Base-by-base conservation (phyloP, 2,797 vertebrate species). In the Spinus pinus region DNA sequence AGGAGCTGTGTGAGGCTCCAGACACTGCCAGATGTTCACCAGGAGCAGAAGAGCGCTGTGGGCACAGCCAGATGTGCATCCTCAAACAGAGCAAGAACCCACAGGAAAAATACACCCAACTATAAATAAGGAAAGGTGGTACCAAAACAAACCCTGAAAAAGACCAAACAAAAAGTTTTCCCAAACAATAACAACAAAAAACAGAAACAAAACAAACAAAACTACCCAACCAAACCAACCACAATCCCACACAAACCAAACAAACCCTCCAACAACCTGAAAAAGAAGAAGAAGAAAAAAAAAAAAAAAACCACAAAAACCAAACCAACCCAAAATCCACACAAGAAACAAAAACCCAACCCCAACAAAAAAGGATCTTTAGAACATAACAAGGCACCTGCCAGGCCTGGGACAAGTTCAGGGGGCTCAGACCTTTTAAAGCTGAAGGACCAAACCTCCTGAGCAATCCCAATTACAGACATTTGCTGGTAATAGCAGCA, bases 351-450 rank as follows among this genome's bases (percentile, higher is more conserved):
- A 49, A 67, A 71, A 7, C 2, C 3, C 51, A 65, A 15, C 6
- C 10, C 15, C 5, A 4, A 2, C 6, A 71, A 71, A 42, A 42
- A 75, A 3, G 0, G 0, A 41, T 5, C 13, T 88, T 69, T 44
- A 35, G 21, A 61, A 12, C 9, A 47, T 37, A 50, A 19, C 35
- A 8, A 61, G 58, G 14, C 33, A 44, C 15, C 7, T 67, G 24
- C 17, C 46, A 61, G 17, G 33, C 10, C 5, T 1, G 2, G 37
- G 22, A 25, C 33, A 54, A 17, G 20, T 3, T 1, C 0, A 0
- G 7, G 21, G 50, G 39, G 16, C 30, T 56, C 8, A 4, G 23
- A 25, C 5, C 3, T 51, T n/a, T 30, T 15, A 27, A 60, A 82
- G 54, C 12, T 10, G 7, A 37, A 35, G n/a, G 9, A 7, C 11